These are phyloP conservation scores for Ivindomyrus marchei DNA, from an alignment of 2,113 vertebrate species.

Conservation along the genomic window DNA sequence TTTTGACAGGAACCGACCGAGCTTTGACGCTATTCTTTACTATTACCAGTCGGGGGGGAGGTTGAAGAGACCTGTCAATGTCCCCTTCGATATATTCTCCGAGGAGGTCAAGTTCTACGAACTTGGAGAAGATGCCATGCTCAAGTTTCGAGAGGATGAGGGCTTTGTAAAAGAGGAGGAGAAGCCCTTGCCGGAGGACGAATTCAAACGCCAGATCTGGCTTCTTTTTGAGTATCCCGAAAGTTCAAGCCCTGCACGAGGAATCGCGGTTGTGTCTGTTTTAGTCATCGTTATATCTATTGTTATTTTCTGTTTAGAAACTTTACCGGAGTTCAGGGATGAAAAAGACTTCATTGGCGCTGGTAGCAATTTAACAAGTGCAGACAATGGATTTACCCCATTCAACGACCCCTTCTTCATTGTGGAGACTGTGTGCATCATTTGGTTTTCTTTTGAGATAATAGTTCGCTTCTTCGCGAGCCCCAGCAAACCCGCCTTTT, in stretches of 20 bases:
- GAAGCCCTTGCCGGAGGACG: slow-evolving; percentile 81
- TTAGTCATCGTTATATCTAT: slow-evolving; percentile 97
- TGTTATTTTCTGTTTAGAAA: slow-evolving; percentile 94
- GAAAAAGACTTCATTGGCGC: slow-evolving; percentile 76
- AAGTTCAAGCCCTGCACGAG: slow-evolving; percentile 88
- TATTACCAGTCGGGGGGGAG: slow-evolving; percentile 93
- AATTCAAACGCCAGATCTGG: slow-evolving; percentile 97
- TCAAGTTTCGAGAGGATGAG: slow-evolving; percentile 95
- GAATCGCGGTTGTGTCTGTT: slow-evolving; percentile 93
- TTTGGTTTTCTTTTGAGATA: slow-evolving; percentile 99
- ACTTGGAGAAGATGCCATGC: slow-evolving; percentile 88
- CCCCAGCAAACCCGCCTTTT: slow-evolving; percentile 89
- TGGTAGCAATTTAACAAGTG: slow-evolving; percentile 66
- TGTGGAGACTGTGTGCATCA: slow-evolving; percentile 96
- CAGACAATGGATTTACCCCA: slow-evolving; percentile 74
- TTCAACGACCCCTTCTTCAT: slow-evolving; percentile 99
- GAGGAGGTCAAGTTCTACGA: slow-evolving; percentile 99
- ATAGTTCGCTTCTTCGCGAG: slow-evolving; percentile 90
- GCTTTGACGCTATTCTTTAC: slow-evolving; percentile 95
- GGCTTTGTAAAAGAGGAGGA: slow-evolving; percentile 95
- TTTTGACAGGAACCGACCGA: slow-evolving; percentile 91
- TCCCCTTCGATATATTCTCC: slow-evolving; percentile 92
- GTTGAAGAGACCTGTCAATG: slow-evolving; percentile 88
- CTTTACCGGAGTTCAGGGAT: slow-evolving; percentile 90
- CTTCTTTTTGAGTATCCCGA: slow-evolving; percentile 95